Base-by-base conservation (phyloP, 2,113 vertebrate genomes). In the Nanger granti region DNA sequence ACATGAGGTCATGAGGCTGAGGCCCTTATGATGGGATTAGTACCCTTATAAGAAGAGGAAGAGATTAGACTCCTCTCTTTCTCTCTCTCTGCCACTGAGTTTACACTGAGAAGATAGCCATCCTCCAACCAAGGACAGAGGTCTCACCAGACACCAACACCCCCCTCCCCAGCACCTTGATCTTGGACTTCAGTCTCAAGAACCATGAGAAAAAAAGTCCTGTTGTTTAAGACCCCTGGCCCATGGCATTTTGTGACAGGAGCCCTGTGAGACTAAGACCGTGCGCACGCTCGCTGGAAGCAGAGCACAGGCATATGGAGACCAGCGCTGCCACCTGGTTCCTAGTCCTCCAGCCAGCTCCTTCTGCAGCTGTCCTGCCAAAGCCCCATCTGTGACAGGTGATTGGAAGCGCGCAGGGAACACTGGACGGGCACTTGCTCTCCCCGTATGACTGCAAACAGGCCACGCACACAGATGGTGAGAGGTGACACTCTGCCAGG, bases 261-360 rank as follows among this genome's bases (percentile, higher is more conserved):
- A 3, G 26, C 83, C 47, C 2, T 6, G 26, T n/a, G n/a, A 0
- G 24, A 2, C 73, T 15, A 7, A 14, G 47, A 34, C 2, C 1
- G 29, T 1, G 13, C 52, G 55, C 41, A 1, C 0, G 3, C 7
- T 34, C 0, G 0, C 11, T 2, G 13, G 41, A 60, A 37, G 29
- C 22, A 1, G 37, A 4, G 31, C 29, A 66, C 62, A 11, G 31
- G 14, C 52, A 10, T 0, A 0, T 7, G 22, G 49, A 20, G 15
- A 14, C 44, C 49, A 8, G 13, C 9, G 49, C 55, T 24, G 52
- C 69, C n/a, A 7, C 54, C 87, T 82, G 86, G 41, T 59, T 57
- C 87, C 85, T 47, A 3, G 14, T 44, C 49, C 31, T n/a, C 11
- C 14, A 69, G 20, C 41, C 83, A 22, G 28, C 44, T 31, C 73